Percentiles rank a stretch among this genome's conserved stretches.
These are phyloP conservation scores for Herpailurus yagouaroundi DNA, from an alignment of 2,113 vertebrate species.

Conservation along the genomic window DNA sequence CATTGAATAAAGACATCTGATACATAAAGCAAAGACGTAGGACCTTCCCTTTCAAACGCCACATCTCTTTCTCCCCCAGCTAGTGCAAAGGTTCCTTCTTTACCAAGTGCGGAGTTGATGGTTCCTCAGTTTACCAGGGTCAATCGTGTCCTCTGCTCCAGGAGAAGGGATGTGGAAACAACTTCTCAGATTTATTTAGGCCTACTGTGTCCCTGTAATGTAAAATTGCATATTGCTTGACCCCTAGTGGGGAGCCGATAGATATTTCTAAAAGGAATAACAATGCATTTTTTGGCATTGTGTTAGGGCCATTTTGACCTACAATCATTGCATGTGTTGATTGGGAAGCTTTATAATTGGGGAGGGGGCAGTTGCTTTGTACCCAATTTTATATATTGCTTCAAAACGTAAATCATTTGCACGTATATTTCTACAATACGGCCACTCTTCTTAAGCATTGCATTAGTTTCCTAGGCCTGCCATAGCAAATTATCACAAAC, in stretches of 20 bases:
- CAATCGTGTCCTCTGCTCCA: not conserved
- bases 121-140: too few relatives aligned
- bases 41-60: not conserved
- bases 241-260: not conserved
- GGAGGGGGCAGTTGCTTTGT: not conserved
- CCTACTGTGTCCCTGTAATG: not conserved
- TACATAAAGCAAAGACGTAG: not conserved
- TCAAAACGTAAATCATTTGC: not conserved
- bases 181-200: not conserved
- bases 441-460: not conserved
- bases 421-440: not conserved
- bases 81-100: accelerated
- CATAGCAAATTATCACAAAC: not conserved
- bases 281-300: not conserved
- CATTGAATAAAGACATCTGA: too few relatives aligned
- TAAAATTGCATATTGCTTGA: not conserved
- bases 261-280: not conserved
- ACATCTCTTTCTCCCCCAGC: not conserved
- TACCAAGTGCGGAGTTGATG: not conserved
- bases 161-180: not conserved
- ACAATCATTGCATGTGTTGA: not conserved
- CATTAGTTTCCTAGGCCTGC: not conserved
- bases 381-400: not conserved
- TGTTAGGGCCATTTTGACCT: not conserved
- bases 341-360: not conserved